Base-by-base conservation (phyloP, 2,888 invertebrate genomes). In the Tachina fera region DNA sequence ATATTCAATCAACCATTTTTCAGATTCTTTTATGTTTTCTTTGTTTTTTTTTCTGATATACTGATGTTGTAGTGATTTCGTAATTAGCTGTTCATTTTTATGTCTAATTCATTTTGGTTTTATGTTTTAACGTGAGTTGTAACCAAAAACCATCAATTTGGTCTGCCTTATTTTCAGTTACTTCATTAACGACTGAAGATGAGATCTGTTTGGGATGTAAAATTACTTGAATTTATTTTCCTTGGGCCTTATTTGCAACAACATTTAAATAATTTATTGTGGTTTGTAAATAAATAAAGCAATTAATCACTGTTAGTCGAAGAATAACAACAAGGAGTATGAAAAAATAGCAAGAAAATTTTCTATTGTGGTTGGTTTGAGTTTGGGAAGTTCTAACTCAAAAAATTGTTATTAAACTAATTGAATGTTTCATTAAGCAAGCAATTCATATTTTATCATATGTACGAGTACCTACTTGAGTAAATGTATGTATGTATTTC, bases 241-340 rank as follows among this genome's bases (percentile, higher is more conserved):
- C 0, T 14, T 19, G 56, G 13, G 39, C 41, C 68, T 45, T 53
- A 45, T 53, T 43, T 60, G 49, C 60, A 58, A 45, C 60, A 58
- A 39, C 60, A 70, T 43, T 58, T 43, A 51, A 51, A 51, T 43
- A 78, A 78, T 60, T 61, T 76, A 76, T 76, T 45, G 68, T 8
- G 31, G 5, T 31, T 31, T 10, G 53, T 11, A 19, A 3, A 60
- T 51, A 68, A 77, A 60, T 47, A 51, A 68, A 47, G 41, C 19
- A 77, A 77, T 77, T 67, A 58, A 77, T 67, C 58, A 77, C 56
- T n/a, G 71, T n/a, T 11, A 19, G 16, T 31, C 14, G n/a, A 9
- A 22, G 11, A 58, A n/a, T n/a, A 47, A 5, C n/a, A 1, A 31
- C 39, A 16, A 0, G 16, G 47, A 22, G 39, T 58, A 22, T 45